Base-by-base conservation (phyloP, 35 echinoderm and acorn worm genomes). In the Diadema setosum region DNA sequence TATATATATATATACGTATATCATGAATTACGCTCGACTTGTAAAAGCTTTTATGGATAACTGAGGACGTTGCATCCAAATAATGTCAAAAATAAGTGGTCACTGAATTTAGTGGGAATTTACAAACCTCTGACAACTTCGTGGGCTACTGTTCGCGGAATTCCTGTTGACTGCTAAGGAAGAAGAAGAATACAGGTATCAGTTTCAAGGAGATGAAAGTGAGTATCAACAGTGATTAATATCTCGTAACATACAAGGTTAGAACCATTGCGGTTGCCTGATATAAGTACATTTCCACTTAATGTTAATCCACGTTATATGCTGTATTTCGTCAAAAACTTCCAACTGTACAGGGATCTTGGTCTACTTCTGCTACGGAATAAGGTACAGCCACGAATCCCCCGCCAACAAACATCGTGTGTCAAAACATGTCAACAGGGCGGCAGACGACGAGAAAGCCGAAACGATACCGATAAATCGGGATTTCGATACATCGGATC, bases 401-500 rank as follows among this genome's bases (percentile, higher is more conserved):
- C 34, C 39, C 6, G 24, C 9, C 3, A 41, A 78, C 73, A 78
- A 78, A 11, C 73, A 78, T 44, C 73, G 73, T 14, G 44, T 78
- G 24, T 78, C 73, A 23, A 44, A 23, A 44, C 73, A 78, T 9
- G 73, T 44, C 11, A 41, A 78, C 40, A 18, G 39, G 44, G 16
- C 24, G 44, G 35, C 73, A 18, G 44, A 78, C 37, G 73, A n/a
- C 37, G 73, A 43, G 3, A 41, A 41, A 16, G 44, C 35, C n/a
- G 73, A 78, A 20, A 41, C 73, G 9, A 78, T 78, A 78, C 35
- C 73, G 73, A 78, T 78, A 11, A 78, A 33, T 7, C 29, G 40
- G 73, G 73, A 78, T 41, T 44, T 78, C 73, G 73, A 78, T 34
- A 78, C 73, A 2, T 78, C 73, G 35, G 73, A 78, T 44, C 33